Conservation (phyloP, 2,888 invertebrate species). For the Hirtodrosophila trivittata region DNA sequence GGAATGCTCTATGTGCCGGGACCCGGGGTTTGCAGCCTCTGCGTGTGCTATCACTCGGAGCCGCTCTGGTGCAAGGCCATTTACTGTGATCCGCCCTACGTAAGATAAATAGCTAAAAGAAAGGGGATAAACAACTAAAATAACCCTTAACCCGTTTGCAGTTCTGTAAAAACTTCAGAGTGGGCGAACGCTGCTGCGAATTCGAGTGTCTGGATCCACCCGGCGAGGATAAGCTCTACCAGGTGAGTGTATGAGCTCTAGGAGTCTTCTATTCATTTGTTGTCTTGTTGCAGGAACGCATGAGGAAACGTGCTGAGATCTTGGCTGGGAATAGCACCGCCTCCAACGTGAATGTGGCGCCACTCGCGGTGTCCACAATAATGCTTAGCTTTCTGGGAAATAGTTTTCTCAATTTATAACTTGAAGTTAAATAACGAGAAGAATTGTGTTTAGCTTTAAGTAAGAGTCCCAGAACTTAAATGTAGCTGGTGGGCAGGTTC, state of each 20-base stretch:
- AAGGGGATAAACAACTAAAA: slow-evolving; percentile 78
- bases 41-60: slow-evolving; percentile 93
- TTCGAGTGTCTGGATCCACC: slow-evolving; percentile 93
- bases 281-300: slow-evolving; percentile 83
- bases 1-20: slow-evolving; percentile 93
- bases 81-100: slow-evolving; percentile 93
- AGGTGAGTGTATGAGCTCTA: slow-evolving; percentile 76
- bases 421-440: slow-evolving; percentile 65
- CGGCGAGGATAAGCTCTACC: slow-evolving; percentile 87
- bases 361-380: slow-evolving; percentile 76
- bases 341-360: slow-evolving; percentile 77
- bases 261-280: too few relatives aligned
- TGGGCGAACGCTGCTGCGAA: slow-evolving; percentile 94
- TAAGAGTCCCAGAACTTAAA: slow-evolving; percentile 28
- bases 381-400: slow-evolving; percentile 80
- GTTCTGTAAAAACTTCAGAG: slow-evolving; percentile 93
- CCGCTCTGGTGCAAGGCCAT: slow-evolving; percentile 95
- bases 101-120: slow-evolving; percentile 85
- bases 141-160: slow-evolving; percentile 77
- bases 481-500: slow-evolving; percentile 38
- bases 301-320: slow-evolving; percentile 86
- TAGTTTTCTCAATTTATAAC: slow-evolving; percentile 81
- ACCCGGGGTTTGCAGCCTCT: slow-evolving; percentile 92
- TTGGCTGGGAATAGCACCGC: slow-evolving; percentile 86
- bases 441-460: slow-evolving; percentile 33